These are phyloP conservation scores for Petaurus breviceps DNA, from an alignment of 2,113 vertebrate genomes.

Conservation along the genomic window DNA sequence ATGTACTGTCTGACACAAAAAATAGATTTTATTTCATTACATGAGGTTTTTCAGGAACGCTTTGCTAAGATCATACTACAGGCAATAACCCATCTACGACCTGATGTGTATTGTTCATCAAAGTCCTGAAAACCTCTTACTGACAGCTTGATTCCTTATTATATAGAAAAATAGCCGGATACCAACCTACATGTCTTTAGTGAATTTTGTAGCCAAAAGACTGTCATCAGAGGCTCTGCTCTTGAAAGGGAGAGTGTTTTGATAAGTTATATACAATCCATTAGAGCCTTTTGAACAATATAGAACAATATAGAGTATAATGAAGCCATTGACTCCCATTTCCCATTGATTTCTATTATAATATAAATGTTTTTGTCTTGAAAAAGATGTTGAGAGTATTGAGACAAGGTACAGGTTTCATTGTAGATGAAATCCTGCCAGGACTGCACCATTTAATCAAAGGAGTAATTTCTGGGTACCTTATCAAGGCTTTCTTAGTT, in stretches of 20 bases:
- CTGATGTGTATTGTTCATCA: not conserved
- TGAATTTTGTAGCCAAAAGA: not conserved
- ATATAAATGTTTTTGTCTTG: conserved; percentile 11
- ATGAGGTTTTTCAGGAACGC: not conserved
- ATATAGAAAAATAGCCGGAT: not conserved
- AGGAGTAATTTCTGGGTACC: conserved; percentile 4
- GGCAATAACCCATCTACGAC: not conserved
- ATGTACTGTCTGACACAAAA: not conserved
- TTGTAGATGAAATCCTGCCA: not conserved
- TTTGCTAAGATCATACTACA: not conserved
- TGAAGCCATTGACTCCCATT: not conserved
- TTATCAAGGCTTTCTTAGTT: conserved; percentile 13
- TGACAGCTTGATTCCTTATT: not conserved
- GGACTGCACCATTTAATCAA: not conserved
- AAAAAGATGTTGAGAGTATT: conserved; percentile 21
- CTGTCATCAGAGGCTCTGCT: not conserved
- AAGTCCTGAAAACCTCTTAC: not conserved
- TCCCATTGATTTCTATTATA: conserved; percentile 42
- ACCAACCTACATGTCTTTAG: not conserved
- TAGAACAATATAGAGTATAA: not conserved
- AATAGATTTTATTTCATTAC: not conserved
- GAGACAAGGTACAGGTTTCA: conserved; percentile 15
- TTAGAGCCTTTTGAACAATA: not conserved
- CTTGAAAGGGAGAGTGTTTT: not conserved
- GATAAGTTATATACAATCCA: not conserved